Evolutionary conservation across 2,797 vertebrate genomes (phyloP).

Genomic region (Ambastaia sidthimunki): DNA sequence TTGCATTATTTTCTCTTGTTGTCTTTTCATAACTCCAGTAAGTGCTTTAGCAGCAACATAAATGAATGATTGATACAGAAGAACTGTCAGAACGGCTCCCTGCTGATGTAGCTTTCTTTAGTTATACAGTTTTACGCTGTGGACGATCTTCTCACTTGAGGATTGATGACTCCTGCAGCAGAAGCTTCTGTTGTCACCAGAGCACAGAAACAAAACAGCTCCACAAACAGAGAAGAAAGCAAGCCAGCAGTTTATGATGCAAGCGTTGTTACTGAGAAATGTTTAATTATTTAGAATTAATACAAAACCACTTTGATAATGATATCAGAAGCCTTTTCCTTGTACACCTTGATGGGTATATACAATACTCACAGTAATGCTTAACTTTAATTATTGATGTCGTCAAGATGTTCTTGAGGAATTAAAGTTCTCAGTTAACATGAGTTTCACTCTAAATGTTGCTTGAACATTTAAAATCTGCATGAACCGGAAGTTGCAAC

Average conservation of each 20-base stretch:
- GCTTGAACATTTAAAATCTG: not conserved
- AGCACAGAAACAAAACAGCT: conserved; percentile 32
- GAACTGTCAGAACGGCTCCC: not conserved
- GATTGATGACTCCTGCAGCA: conserved; percentile 34
- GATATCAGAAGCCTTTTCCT: conserved; percentile 49
- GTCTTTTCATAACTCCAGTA: no score
- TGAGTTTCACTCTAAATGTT: not conserved
- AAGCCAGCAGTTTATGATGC: conserved; percentile 34
- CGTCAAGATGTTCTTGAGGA: conserved; percentile 68
- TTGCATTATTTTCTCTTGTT: no score
- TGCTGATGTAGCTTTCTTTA: conserved; percentile 15
- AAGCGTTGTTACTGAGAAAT: conserved; percentile 36
- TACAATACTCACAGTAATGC: conserved; percentile 62
- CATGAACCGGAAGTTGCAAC: no score
- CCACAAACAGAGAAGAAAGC: conserved; percentile 41
- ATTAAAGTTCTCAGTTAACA: conserved; percentile 69
- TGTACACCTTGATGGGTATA: conserved; percentile 27
- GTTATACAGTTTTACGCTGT: conserved; percentile 30
- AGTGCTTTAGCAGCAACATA: no score
- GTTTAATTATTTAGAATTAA: conserved; percentile 53
- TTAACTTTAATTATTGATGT: conserved; percentile 72
- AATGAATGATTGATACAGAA: conserved; percentile 16
- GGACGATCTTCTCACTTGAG: conserved; percentile 4
- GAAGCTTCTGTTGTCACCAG: conserved; percentile 35
- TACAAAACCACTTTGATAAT: conserved; percentile 54